Evolutionary conservation across 2,797 vertebrate species (phyloP).

Genomic region (Enoplosus armatus): DNA sequence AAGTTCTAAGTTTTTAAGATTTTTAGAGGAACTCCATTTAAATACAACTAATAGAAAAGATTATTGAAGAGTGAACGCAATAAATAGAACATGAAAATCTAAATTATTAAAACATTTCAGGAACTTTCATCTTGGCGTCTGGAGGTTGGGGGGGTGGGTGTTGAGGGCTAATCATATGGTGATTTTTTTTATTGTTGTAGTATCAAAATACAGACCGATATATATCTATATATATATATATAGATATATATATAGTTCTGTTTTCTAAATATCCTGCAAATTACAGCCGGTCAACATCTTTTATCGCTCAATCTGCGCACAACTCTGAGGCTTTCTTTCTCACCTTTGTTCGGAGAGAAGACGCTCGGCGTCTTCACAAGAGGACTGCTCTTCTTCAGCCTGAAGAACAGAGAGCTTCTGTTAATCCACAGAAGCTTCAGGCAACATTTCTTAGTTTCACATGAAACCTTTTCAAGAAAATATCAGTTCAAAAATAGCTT

Average conservation of each 20-base stretch:
- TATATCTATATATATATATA: too few species aligned
- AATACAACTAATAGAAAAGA: neutral
- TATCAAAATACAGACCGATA: too few species aligned
- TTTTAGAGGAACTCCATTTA: neutral
- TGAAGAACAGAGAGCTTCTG: conserved; percentile 37
- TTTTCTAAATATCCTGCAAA: neutral
- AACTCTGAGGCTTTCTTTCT: conserved; percentile 21
- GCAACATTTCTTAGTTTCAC: conserved; percentile 4
- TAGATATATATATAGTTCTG: too few species aligned
- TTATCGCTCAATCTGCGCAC: neutral
- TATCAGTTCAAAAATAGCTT: neutral
- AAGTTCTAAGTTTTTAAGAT: neutral
- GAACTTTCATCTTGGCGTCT: neutral
- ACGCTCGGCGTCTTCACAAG: neutral
- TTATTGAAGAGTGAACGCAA: neutral
- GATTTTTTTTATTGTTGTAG: too few species aligned
- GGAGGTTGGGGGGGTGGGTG: too few species aligned
- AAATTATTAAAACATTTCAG: neutral
- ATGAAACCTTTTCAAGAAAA: neutral
- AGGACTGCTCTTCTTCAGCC: conserved; percentile 29
- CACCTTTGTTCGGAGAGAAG: conserved; percentile 53
- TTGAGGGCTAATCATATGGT: too few species aligned
- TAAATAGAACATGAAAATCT: neutral
- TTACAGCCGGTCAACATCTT: neutral
- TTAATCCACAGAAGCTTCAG: neutral